These are phyloP conservation scores for Calameuta filiformis DNA, from an alignment of 2,888 invertebrate genomes.

Conservation along the genomic window DNA sequence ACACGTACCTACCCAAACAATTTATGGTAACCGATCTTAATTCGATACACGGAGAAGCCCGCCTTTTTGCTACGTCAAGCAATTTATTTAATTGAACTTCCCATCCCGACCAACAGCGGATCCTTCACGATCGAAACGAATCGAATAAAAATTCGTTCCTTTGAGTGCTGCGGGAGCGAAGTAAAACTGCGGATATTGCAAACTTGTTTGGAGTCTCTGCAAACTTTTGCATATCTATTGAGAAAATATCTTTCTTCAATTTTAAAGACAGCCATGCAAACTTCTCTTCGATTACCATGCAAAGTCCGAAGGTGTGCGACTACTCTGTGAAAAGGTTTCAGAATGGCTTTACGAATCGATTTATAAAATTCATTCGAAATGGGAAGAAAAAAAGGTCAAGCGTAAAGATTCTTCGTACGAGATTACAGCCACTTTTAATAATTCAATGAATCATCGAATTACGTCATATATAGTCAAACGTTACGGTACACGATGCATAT, in stretches of 20 bases:
- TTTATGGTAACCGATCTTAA: conserved; percentile 20
- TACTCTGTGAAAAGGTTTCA: not conserved
- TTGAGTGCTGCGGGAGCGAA: not conserved
- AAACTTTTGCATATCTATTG: not conserved
- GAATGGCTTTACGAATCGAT: not conserved
- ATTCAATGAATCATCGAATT: not conserved
- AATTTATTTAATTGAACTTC: not conserved
- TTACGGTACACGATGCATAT: not conserved
- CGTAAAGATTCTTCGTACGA: not conserved
- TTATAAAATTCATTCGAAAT: not conserved
- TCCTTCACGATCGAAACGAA: not conserved
- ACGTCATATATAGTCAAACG: not conserved
- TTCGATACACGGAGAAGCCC: conserved; percentile 9
- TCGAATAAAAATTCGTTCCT: not conserved
- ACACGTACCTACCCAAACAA: conserved; percentile 24
- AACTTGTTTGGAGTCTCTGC: not conserved
- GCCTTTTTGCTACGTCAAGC: not conserved
- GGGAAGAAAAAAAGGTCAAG: not conserved
- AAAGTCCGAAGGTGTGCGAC: not conserved
- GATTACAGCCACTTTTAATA: not conserved
- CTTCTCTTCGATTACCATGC: not conserved
- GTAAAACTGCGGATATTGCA: not conserved
- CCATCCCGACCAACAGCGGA: not conserved
- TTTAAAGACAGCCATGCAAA: not conserved
- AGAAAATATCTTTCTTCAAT: not conserved